Base-by-base conservation (phyloP, 2,113 vertebrate species). In the Leuciscus idus region DNA sequence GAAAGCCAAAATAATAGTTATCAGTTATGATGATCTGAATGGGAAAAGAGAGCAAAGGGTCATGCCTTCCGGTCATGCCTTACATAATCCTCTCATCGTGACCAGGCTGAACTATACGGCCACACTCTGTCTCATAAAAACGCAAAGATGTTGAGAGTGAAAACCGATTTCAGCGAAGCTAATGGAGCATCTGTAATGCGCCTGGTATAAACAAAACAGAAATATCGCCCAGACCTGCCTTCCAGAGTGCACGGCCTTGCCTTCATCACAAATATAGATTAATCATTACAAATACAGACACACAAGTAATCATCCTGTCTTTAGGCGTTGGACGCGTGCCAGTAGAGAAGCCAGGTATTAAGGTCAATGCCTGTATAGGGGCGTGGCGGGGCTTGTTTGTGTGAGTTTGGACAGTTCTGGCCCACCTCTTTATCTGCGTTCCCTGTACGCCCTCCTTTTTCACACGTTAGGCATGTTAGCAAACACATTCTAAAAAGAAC, bases 231-330 rank as follows among this genome's bases (percentile, higher is more conserved):
- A 17, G 57, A 92, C 92, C 83, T 88, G 89, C 55, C 21, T 80
- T 83, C 73, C 72, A 77, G 48, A 55, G 64, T 89, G 85, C 88
- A 83, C 81, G 87, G 91, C 86, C 84, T 87, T 39, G 23, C 79
- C 88, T 88, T 91, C 89, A 90, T 86, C 85, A 64, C 87, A 86
- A 81, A 90, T 85, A 88, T 26, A 91, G 89, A 93, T 93, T 89
- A 91, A 92, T 93, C 87, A 85, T 89, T 91, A 91, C 88, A 92
- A 94, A 93, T 90, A 91, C 64, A 90, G 89, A 91, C 88, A 87
- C 88, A 85, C 73, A 23, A 59, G 81, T 83, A 89, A 36, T 80
- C 48, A 75, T 66, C 74, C 23, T 73, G 79, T 52, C 86, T 83
- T 50, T 52, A 84, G 62, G 26, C 26, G 48, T 77, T 83, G 88